Conservation (phyloP, 2,113 vertebrate genomes). For the Acrocephalus kingi region DNA sequence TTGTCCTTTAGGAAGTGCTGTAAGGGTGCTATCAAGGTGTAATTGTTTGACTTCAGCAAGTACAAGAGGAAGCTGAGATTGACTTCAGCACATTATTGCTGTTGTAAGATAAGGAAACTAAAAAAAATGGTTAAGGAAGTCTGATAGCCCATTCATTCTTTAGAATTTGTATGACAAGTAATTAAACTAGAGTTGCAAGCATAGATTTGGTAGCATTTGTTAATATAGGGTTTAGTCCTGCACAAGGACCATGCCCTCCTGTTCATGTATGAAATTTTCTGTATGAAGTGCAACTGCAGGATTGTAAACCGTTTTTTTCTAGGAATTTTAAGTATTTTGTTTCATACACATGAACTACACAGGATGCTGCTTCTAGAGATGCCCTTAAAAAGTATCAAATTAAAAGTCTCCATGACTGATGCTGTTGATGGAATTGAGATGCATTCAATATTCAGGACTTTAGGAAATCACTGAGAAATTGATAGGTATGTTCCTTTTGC, state of each 20-base stretch:
- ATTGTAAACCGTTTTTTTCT: not conserved
- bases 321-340: not conserved
- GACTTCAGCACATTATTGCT: not conserved
- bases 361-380: not conserved
- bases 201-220: not conserved
- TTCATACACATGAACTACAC: not conserved
- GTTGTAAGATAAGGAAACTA: not conserved
- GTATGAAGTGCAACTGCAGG: not conserved
- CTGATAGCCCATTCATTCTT: not conserved
- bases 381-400: not conserved
- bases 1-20: not conserved
- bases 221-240: not conserved
- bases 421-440: not conserved
- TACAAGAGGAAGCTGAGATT: not conserved
- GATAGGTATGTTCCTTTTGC: not conserved
- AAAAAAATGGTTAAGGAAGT: not conserved
- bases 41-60: not conserved
- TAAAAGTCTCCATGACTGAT: not conserved
- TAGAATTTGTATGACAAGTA: not conserved
- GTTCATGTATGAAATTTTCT: not conserved
- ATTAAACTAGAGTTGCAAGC: not conserved
- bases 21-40: not conserved
- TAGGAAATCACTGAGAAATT: not conserved
- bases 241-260: not conserved
- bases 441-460: not conserved